Percentiles rank a stretch among this genome's conserved stretches.
Evolutionary conservation across 1,140 invertebrate species (phyloP).

Genomic region (Vanessa atalanta): DNA sequence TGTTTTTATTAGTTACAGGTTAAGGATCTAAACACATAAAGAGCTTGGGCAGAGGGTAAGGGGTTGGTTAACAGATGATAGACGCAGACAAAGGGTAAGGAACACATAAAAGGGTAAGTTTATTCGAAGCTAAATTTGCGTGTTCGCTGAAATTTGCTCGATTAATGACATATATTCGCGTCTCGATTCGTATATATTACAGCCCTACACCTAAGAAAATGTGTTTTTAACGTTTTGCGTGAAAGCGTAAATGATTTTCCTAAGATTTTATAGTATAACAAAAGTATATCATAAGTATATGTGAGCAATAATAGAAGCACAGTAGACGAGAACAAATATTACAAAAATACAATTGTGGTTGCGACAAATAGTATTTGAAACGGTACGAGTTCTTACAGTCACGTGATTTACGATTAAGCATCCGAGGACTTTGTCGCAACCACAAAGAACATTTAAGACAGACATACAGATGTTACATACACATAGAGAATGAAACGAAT

Average conservation of each 20-base stretch:
- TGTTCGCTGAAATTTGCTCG: constrained; percentile 77
- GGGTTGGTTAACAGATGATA: constrained; percentile 82
- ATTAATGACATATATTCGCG: constrained; percentile 70
- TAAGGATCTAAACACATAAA: constrained; percentile 82
- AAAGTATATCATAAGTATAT: constrained; percentile 69
- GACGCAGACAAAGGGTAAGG: constrained; percentile 85
- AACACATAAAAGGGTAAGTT: constrained; percentile 81
- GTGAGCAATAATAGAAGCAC: constrained; percentile 80
- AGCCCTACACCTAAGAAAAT: constrained; percentile 67
- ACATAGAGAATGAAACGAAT: constrained; percentile 82
- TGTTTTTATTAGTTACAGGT: constrained; percentile 78
- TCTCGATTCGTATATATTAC: constrained; percentile 69
- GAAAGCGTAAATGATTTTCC: constrained; percentile 81
- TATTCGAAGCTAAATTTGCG: constrained; percentile 79
- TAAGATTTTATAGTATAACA: constrained; percentile 73
- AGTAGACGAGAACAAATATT: constrained; percentile 81
- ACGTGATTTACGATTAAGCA: constrained; percentile 42
- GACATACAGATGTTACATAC: constrained; percentile 83
- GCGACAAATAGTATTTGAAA: constrained; percentile 58
- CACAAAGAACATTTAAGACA: constrained; percentile 80
- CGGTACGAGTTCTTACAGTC: constrained; percentile 33
- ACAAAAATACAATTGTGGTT: constrained; percentile 71
- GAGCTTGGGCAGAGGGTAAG: constrained; percentile 73
- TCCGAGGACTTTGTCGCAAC: constrained; percentile 63
- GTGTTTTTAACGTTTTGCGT: constrained; percentile 77